These are phyloP conservation scores for Rhagophthalmus giganteus DNA, from an alignment of 2,888 invertebrate species.

Conservation along the genomic window DNA sequence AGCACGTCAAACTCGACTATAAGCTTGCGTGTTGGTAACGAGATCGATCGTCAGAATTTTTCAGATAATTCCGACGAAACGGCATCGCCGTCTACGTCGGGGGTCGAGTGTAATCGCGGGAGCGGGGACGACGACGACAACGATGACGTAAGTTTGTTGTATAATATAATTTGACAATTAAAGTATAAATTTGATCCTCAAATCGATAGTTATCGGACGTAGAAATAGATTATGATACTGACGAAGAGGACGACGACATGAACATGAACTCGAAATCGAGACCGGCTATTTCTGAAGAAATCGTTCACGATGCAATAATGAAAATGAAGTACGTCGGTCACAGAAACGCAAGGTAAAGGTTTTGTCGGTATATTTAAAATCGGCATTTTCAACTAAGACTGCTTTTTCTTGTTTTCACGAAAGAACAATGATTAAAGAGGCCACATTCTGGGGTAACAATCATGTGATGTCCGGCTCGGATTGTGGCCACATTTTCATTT, in stretches of 20 bases:
- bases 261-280: conserved; percentile 30
- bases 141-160: conserved; percentile 36
- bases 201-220: conserved; percentile 40
- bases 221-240: conserved; percentile 49
- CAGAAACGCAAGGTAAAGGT: conserved; percentile 69
- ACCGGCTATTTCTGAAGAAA: conserved; percentile 33
- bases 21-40: conserved; percentile 56
- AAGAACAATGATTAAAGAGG: conserved; percentile 84
- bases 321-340: conserved; percentile 76
- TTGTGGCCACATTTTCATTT: conserved; percentile 84
- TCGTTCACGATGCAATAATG: conserved; percentile 57
- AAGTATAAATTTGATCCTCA: not conserved
- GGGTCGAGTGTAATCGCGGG: too few species aligned
- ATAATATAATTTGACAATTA: too few species aligned
- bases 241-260: conserved; percentile 32
- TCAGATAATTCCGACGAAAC: conserved; percentile 8
- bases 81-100: conserved; percentile 42
- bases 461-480: conserved; percentile 87
- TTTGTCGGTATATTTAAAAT: too few species aligned
- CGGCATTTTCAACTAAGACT: too few species aligned
- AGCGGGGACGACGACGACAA: too few species aligned
- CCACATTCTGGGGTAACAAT: conserved; percentile 80
- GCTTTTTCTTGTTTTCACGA: not conserved
- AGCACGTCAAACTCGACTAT: conserved; percentile 65
- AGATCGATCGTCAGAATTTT: conserved; percentile 15